Conservation (phyloP, 2,113 vertebrate genomes). For the Triplophysa siluroides region DNA sequence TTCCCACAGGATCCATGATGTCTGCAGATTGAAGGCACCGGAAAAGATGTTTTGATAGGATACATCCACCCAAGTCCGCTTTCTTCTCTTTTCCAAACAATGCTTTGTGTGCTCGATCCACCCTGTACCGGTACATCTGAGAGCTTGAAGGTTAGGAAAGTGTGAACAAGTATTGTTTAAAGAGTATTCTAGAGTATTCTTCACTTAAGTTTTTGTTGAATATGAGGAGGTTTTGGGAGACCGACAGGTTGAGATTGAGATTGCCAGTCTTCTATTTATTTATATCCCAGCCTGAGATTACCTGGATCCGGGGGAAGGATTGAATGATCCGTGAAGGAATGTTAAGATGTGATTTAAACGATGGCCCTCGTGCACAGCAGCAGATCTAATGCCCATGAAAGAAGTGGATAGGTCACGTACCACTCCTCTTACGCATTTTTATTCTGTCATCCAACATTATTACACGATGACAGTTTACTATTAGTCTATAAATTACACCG, state of each 20-base stretch:
- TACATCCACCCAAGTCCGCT: slow-evolving; percentile 12
- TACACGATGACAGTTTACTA: background rate
- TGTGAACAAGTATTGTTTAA: background rate
- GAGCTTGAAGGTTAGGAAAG: background rate
- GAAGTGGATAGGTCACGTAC: background rate
- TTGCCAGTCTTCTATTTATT: background rate
- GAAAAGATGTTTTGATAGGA: slow-evolving; percentile 38
- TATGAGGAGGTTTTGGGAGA: background rate
- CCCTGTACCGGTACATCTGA: background rate
- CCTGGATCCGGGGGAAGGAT: slow-evolving; percentile 7
- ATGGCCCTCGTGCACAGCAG: background rate
- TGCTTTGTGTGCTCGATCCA: background rate
- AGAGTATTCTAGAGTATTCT: background rate
- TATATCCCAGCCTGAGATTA: slow-evolving; percentile 30
- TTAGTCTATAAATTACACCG: too few species aligned
- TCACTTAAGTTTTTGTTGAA: background rate
- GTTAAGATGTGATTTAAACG: slow-evolving; percentile 34
- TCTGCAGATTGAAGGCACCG: slow-evolving; percentile 22
- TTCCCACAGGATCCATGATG: background rate
- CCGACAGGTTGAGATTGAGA: background rate
- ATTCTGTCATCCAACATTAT: background rate
- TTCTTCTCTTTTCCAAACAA: background rate
- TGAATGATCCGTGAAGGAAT: slow-evolving; percentile 45
- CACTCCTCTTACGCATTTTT: background rate
- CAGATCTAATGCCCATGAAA: background rate